These are phyloP conservation scores for Chrysocyon brachyurus DNA, from an alignment of 2,797 vertebrate genomes.

Conservation along the genomic window DNA sequence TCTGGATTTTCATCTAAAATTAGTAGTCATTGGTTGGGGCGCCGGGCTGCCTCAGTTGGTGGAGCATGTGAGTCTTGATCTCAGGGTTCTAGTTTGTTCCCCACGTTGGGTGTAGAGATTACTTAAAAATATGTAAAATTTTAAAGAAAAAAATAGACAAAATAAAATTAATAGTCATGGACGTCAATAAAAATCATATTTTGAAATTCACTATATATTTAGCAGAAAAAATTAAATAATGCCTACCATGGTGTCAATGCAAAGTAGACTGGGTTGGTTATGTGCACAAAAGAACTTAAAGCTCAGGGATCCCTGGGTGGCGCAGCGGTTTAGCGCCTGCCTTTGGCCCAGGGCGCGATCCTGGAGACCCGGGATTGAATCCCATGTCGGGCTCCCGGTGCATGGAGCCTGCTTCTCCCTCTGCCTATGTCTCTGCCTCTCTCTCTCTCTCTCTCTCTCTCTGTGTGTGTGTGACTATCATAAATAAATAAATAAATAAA, in stretches of 20 bases:
- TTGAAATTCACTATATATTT: not conserved
- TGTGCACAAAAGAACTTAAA: not conserved
- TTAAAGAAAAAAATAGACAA: not conserved
- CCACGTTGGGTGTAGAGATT: not conserved
- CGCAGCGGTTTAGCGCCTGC: too few relatives aligned
- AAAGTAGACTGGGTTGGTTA: not conserved
- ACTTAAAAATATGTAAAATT: not conserved
- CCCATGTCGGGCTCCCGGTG: too few relatives aligned
- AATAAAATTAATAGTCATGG: not conserved
- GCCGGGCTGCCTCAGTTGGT: not conserved
- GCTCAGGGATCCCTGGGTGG: too few relatives aligned
- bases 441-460: too few relatives aligned
- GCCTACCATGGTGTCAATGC: not conserved
- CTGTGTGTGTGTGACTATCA: too few relatives aligned
- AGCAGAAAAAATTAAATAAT: conserved; percentile 7
- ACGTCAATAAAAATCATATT: not conserved
- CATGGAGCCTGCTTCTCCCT: too few relatives aligned
- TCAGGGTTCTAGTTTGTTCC: not conserved
- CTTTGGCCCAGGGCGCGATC: too few relatives aligned
- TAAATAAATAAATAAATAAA: too few relatives aligned
- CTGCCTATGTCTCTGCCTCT: too few relatives aligned
- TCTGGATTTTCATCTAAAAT: not conserved
- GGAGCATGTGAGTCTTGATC: not conserved
- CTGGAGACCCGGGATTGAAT: too few relatives aligned
- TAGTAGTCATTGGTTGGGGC: not conserved